These are phyloP conservation scores for Phasianus colchicus DNA, from an alignment of 2,113 vertebrate genomes.

Conservation along the genomic window DNA sequence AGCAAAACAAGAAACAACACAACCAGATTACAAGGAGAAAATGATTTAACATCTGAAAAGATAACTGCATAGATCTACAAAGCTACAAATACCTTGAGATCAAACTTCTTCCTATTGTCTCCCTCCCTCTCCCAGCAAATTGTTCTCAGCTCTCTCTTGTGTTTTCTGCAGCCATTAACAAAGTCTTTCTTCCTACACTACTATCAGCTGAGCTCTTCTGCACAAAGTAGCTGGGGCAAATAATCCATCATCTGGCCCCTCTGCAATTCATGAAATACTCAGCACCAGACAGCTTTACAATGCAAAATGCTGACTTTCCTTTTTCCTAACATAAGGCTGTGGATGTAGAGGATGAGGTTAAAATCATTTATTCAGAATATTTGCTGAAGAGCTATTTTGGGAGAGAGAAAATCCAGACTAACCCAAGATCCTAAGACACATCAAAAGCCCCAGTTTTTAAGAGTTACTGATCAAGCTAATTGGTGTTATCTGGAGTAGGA, in stretches of 20 bases:
- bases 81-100: not conserved
- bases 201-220: not conserved
- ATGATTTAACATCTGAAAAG: not conserved
- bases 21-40: constrained; percentile 6
- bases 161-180: constrained; percentile 18
- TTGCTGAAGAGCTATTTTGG: not conserved
- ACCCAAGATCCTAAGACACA: not conserved
- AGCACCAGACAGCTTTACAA: not conserved
- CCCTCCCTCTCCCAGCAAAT: not conserved
- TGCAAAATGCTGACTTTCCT: not conserved
- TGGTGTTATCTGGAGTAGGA: not conserved
- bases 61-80: not conserved
- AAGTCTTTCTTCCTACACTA: not conserved
- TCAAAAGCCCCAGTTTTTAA: not conserved
- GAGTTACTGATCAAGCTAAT: not conserved
- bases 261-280: not conserved
- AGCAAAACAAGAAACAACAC: not conserved
- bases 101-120: not conserved
- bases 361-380: not conserved
- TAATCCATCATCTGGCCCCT: not conserved
- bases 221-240: not conserved
- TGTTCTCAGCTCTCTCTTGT: constrained; percentile 14
- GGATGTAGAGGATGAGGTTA: not conserved
- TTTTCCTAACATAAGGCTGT: not conserved
- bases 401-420: not conserved